Percentiles rank a stretch among this genome's conserved stretches.
Evolutionary conservation across 2,888 invertebrate species (phyloP).

Genomic region (Lasioglossum pauxillum): DNA sequence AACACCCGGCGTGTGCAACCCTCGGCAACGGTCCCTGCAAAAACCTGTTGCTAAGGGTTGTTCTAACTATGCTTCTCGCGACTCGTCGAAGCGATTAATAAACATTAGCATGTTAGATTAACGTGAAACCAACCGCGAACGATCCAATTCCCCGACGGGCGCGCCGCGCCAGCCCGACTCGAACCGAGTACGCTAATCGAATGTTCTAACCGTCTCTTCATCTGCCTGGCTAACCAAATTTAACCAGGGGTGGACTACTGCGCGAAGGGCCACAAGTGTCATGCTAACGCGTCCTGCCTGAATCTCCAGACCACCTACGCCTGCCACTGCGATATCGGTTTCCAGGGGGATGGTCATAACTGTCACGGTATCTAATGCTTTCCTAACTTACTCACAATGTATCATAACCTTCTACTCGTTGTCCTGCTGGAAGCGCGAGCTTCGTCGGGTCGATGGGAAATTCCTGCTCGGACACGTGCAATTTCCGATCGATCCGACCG

Average conservation of each 20-base stretch:
- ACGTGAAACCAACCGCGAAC: conserved; percentile 3
- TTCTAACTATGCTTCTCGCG: background rate
- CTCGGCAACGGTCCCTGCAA: background rate
- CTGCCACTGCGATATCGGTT: conserved; percentile 96
- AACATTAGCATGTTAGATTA: conserved; percentile 7
- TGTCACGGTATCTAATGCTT: conserved; percentile 87
- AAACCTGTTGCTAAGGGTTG: background rate
- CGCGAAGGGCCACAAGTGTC: conserved; percentile 94
- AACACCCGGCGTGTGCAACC: background rate
- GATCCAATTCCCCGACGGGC: conserved; percentile 19
- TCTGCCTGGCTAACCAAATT: conserved; percentile 76
- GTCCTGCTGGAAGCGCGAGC: conserved; percentile 10
- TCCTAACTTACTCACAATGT: conserved; percentile 41
- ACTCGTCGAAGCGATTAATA: background rate
- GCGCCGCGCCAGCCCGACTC: conserved; percentile 11
- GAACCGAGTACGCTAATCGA: conserved; percentile 51
- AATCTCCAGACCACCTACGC: conserved; percentile 96
- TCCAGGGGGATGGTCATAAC: conserved; percentile 93
- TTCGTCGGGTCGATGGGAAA: conserved; percentile 31
- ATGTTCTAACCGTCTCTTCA: conserved; percentile 71
- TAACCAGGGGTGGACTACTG: conserved; percentile 94
- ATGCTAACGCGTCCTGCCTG: conserved; percentile 95
- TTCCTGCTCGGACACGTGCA: conserved; percentile 25
- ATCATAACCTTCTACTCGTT: conserved; percentile 22
- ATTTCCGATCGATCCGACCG: conserved; percentile 27